phyloP scores from a whole-genome alignment of 2,113 vertebrate genomes.

The Cephalopholis sonnerati region DNA sequence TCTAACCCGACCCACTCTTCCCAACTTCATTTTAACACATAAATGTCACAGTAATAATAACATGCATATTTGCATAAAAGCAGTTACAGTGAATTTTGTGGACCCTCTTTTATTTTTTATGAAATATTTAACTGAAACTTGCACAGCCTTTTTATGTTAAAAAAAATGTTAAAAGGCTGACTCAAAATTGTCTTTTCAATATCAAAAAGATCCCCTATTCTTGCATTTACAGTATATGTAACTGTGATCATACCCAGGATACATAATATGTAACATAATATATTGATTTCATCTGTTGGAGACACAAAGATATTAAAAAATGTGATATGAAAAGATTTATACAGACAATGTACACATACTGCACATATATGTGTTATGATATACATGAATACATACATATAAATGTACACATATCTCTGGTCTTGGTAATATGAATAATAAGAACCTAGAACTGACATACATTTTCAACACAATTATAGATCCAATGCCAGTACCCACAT shows the following conservation, averaged over 20 bases:
- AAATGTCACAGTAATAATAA: not conserved
- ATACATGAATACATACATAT: not conserved
- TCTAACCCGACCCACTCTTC: not conserved
- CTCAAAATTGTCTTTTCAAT: not conserved
- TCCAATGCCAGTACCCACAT: not conserved
- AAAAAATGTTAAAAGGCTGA: too few species aligned
- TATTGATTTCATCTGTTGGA: not conserved
- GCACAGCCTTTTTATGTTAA: too few species aligned
- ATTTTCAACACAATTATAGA: not conserved
- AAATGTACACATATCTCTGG: not conserved
- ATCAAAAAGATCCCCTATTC: not conserved
- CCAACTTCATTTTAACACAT: not conserved
- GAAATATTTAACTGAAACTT: not conserved
- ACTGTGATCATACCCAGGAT: not conserved
- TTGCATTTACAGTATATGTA: not conserved
- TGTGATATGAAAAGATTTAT: not conserved
- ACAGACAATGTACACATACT: not conserved
- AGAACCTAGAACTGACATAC: not conserved
- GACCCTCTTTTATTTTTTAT: not conserved
- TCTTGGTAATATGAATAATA: not conserved
- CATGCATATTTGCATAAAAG: constrained; percentile 14
- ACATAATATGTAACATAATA: not conserved
- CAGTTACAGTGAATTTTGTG: not conserved
- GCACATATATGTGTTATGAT: not conserved
- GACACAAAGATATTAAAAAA: not conserved